Base-by-base conservation (phyloP, 1,140 invertebrate genomes). In the Hylaeus volcanicus region DNA sequence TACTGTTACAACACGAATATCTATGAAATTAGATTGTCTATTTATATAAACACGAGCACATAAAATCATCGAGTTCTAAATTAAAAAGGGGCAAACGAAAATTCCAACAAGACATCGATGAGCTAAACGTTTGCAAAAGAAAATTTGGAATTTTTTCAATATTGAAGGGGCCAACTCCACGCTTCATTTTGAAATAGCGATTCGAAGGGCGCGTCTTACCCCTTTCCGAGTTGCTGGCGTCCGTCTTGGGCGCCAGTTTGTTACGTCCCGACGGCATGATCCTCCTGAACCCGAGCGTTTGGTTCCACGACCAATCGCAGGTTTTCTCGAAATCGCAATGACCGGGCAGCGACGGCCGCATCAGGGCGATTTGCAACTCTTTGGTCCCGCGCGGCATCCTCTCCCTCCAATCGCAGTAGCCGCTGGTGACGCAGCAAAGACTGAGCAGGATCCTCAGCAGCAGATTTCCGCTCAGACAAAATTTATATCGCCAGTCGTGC, bases 261-360 rank as follows among this genome's bases (percentile, higher is more conserved):
- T 15, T 58, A 0, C 39, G 8, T 1, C 71, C 48, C 0, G 87
- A 68, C 3, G 88, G 79, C 37, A 12, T 72, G 8, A 64, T 68
- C 9, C 71, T 82, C 15, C 73, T 74, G 51, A 92, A 92, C 3
- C 83, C 82, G 0, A 45, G 11, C 0, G 88, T 87, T 8, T 84
- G 41, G 48, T 90, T 90, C 92, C 91, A 92, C 5, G 39, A 74
- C 88, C 89, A 92, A 41, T 90, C 84, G 72, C 92, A 93, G 0
- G 26, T 70, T 1, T 61, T 53, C 43, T 93, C 91, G 39, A 93
- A 85, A 41, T 93, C 88, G 77, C 92, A 93, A 14, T 88, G 82
- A 1, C 90, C 91, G 1, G 89, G 48, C 15, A 83, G 83, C 11
- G 70, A 43, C 15, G 84, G 79, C 48, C 39, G 14, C 11, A 9